A percentile compares a stretch with the other conserved stretches of the same genome.
phyloP scores from a whole-genome alignment of 2,797 vertebrate species.

The Myotis myotis region DNA sequence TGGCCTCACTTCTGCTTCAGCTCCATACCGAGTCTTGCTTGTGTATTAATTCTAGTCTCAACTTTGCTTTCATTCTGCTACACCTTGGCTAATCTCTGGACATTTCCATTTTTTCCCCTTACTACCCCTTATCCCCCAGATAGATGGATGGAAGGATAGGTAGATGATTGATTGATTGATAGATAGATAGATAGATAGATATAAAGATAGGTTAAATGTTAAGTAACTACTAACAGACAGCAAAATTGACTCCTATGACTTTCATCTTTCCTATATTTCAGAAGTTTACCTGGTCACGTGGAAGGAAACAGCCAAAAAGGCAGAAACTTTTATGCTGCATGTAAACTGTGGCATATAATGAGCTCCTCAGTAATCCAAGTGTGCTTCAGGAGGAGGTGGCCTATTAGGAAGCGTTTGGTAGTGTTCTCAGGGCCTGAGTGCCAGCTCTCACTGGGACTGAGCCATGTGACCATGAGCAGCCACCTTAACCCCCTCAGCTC shows the following conservation, averaged over 20 bases:
- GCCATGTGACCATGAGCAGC: neutral
- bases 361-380: neutral
- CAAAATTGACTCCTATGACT: neutral
- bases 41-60: neutral
- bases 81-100: neutral
- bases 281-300: neutral
- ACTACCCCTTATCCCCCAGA: too few relatives aligned
- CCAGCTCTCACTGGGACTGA: neutral
- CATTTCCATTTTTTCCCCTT: neutral
- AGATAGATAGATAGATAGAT: too few relatives aligned
- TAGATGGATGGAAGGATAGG: neutral
- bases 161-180: too few relatives aligned
- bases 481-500: neutral
- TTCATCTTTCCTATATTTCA: neutral
- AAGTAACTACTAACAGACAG: neutral
- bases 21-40: neutral
- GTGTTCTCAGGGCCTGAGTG: neutral
- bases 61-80: neutral
- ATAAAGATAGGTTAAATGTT: neutral
- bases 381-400: neutral
- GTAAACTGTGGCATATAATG: neutral
- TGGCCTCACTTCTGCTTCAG: neutral
- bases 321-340: neutral
- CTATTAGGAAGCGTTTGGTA: neutral
- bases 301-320: neutral